Conservation (phyloP, 2,797 vertebrate genomes). For the Benthosema pterotum region DNA sequence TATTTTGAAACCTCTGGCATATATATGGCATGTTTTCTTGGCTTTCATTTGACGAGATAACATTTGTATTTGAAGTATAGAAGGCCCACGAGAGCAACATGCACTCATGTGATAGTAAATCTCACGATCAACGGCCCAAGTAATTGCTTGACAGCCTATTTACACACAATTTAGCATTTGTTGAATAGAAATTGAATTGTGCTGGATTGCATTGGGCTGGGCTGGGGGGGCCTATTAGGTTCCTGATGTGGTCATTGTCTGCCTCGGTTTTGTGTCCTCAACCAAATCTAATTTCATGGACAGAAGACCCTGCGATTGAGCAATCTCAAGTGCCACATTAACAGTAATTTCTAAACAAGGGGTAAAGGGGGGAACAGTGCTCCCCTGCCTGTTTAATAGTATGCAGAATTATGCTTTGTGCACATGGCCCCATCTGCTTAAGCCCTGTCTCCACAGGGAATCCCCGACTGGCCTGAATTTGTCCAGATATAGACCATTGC, state of each 20-base stretch:
- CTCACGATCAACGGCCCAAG: constrained; percentile 51
- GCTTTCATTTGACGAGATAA: neutral
- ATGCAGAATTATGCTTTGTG: neutral
- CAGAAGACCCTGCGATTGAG: constrained; percentile 15
- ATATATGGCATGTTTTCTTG: constrained; percentile 3
- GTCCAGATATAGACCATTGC: neutral
- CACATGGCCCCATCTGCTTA: neutral
- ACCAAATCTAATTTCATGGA: constrained; percentile 33
- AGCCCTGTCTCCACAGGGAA: neutral
- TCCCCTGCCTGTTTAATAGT: neutral
- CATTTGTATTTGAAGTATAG: constrained; percentile 17
- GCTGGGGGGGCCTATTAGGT: constrained; percentile 22
- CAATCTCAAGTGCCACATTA: constrained; percentile 4
- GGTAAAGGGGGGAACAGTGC: neutral
- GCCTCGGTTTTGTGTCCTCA: constrained; percentile 33
- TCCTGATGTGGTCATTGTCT: constrained; percentile 46
- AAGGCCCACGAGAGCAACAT: constrained; percentile 32
- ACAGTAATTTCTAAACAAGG: neutral
- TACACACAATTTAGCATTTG: constrained; percentile 30
- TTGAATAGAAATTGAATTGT: constrained; percentile 24
- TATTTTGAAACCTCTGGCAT: neutral
- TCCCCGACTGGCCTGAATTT: neutral
- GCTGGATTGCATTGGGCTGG: constrained; percentile 10
- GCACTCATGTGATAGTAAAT: constrained; percentile 38
- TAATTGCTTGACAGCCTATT: constrained; percentile 59